Percentiles rank a stretch among this genome's conserved stretches.
Evolutionary conservation across 2,797 vertebrate species (phyloP).

Genomic region (Cercopithecus petaurista): DNA sequence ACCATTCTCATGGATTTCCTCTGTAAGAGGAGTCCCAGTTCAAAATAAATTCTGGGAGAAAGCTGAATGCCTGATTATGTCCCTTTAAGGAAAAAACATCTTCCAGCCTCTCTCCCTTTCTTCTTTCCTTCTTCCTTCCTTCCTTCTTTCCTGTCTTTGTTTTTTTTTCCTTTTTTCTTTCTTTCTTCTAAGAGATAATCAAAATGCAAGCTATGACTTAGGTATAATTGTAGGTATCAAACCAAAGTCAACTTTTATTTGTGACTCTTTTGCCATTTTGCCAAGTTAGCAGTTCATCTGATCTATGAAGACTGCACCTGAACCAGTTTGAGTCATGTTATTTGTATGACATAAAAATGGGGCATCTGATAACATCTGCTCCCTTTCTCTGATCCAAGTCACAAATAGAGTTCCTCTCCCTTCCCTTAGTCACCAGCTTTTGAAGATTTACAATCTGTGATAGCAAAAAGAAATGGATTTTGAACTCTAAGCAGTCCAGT

Average conservation of each 20-base stretch:
- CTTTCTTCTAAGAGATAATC: constrained; percentile 15
- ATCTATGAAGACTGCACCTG: constrained; percentile 6
- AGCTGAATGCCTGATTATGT: neutral
- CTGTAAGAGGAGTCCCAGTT: neutral
- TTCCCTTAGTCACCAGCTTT: constrained; percentile 38
- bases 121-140: neutral
- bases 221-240: constrained; percentile 61
- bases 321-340: constrained; percentile 59
- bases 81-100: neutral
- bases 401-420: neutral
- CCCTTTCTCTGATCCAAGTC: constrained; percentile 56
- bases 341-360: constrained; percentile 61
- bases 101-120: neutral
- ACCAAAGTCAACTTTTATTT: constrained; percentile 58
- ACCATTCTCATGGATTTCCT: neutral
- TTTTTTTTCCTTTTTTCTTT: too few relatives aligned
- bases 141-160: neutral
- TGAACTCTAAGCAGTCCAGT: neutral
- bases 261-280: constrained; percentile 1
- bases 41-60: constrained; percentile 15
- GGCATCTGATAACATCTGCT: constrained; percentile 63
- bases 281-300: constrained; percentile 47
- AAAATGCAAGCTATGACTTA: constrained; percentile 41
- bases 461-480: constrained; percentile 47
- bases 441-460: neutral